Evolutionary conservation across 2,888 invertebrate species (phyloP).

Genomic region (Cryptus viduatorius): DNA sequence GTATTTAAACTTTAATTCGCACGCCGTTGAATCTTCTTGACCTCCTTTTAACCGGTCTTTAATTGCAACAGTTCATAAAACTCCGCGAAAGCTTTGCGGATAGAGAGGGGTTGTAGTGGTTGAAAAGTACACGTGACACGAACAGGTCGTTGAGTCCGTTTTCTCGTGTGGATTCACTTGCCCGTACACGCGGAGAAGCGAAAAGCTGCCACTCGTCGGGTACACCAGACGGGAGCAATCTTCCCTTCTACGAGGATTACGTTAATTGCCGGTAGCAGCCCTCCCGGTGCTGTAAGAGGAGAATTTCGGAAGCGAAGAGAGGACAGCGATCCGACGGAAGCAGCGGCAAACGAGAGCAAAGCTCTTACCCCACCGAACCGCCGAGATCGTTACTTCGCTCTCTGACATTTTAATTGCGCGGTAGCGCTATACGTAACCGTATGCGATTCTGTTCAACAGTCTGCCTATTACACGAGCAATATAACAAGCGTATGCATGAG

Average conservation of each 20-base stretch:
- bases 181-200: constrained; percentile 14
- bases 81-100: neutral
- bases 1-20: constrained; percentile 18
- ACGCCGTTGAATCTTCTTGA: constrained; percentile 8
- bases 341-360: constrained; percentile 15
- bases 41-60: constrained; percentile 3
- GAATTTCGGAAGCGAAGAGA: constrained; percentile 46
- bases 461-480: neutral
- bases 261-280: constrained; percentile 55
- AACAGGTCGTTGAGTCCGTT: constrained; percentile 15
- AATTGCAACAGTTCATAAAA: constrained; percentile 16
- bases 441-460: constrained; percentile 8
- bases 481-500: neutral
- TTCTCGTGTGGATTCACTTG: constrained; percentile 20
- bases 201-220: constrained; percentile 40
- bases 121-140: constrained; percentile 18
- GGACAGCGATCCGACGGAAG: neutral
- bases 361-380: constrained; percentile 32
- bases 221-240: constrained; percentile 37
- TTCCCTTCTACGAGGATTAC: constrained; percentile 42
- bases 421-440: neutral
- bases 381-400: constrained; percentile 46
- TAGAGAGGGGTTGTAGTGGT: neutral
- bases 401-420: constrained; percentile 60
- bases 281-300: constrained; percentile 18